Evolutionary conservation across 2,113 vertebrate species (phyloP), one percentile per base, ranked within the genome.

Genomic region (Prietella phreatophila): DNA sequence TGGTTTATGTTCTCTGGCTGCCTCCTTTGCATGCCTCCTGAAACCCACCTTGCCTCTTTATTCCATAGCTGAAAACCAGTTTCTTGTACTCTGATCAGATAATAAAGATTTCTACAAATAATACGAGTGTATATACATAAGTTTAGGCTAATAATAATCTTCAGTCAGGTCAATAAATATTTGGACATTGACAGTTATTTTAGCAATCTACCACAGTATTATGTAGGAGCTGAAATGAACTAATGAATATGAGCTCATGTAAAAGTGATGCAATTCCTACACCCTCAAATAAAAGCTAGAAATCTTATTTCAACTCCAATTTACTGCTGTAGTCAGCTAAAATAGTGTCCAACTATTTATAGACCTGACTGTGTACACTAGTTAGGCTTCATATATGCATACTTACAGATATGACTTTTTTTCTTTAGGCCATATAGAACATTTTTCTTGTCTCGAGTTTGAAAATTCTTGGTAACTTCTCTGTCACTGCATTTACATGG

Each of bases 71-170:
- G 55, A 69, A 75, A 30, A 85, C 67, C n/a, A 71, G 17, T 75
- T 82, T 76, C 86, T 56, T 89, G 85, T 80, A 27, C 33, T 75
- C 36, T 33, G 27, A 50, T 25, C 67, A 69, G 4, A 83, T 67
- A 42, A 30, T 11, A 8, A 36, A 27, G 9, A 83, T 55, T 81
- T 73, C 7, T n/a, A 4, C 36, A 56, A 14, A 14, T 2, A 14
- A 55, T 13, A 22, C n/a, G 33, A 39, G 7, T 20, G 61, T 17
- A 22, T 22, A 22, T 60, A 60, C 17, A 7, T 15, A 56, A 50
- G 47, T 50, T 10, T 50, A 50, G 9, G 47, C 47, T 50, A 50
- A 55, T 2, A 55, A 55, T 14, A 55, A 7, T 73, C 2, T 25
- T 20, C 71, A 42, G 30, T 71, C 67, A 36, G n/a, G 14, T 33